phyloP scores from a whole-genome alignment of 2,888 invertebrate genomes.

The Patella ulyssiponensis region DNA sequence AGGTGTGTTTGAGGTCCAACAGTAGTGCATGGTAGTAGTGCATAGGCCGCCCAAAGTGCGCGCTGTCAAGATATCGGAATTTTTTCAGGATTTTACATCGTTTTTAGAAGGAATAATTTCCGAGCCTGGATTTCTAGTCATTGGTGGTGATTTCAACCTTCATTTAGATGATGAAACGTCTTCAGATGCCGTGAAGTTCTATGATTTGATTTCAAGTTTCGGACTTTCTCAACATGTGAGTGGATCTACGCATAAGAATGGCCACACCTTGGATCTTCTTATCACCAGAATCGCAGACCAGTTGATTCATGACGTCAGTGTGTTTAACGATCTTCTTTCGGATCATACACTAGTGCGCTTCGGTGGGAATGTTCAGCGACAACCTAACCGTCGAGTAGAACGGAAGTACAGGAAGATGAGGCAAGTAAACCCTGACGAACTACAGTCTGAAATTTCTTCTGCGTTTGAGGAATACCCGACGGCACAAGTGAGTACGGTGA shows the following conservation, averaged over 20 bases:
- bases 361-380: constrained; percentile 1
- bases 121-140: constrained; percentile 6
- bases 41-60: background rate
- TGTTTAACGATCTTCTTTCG: background rate
- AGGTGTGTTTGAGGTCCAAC: constrained; percentile 4
- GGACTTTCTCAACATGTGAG: constrained; percentile 9
- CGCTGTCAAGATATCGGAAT: background rate
- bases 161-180: constrained; percentile 10
- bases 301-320: constrained; percentile 7
- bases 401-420: background rate
- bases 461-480: background rate
- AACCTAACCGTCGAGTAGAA: constrained; percentile 7
- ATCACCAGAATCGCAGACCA: constrained; percentile 1
- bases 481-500: background rate
- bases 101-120: constrained; percentile 8
- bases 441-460: constrained; percentile 3
- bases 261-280: constrained; percentile 10
- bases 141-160: constrained; percentile 3
- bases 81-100: constrained; percentile 6
- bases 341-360: background rate
- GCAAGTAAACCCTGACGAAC: constrained; percentile 2
- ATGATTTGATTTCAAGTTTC: background rate
- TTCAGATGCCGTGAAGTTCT: background rate
- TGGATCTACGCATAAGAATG: background rate
- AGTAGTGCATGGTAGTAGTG: background rate